Conservation (phyloP, 2,113 vertebrate genomes). For the Lethenteron camtschaticum region DNA sequence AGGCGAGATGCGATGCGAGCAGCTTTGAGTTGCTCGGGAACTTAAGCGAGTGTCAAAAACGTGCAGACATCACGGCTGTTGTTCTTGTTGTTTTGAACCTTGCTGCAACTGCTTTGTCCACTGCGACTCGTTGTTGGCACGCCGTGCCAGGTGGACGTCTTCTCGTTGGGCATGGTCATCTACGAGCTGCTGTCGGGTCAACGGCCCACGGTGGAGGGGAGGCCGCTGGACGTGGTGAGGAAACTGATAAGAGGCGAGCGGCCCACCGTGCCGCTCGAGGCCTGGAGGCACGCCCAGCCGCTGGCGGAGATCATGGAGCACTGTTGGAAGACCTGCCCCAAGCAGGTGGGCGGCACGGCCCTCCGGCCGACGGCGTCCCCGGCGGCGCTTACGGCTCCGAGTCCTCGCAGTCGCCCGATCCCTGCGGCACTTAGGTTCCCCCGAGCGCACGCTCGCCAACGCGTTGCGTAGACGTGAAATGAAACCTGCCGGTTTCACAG, state of each 20-base stretch:
- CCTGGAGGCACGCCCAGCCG: conserved; percentile 60
- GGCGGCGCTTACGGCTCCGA: not conserved
- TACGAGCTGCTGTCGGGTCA: conserved; percentile 70
- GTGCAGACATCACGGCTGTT: no score
- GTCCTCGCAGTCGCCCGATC: not conserved
- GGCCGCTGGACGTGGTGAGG: conserved; percentile 74
- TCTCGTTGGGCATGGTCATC: conserved; percentile 88
- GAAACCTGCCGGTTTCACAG: not conserved
- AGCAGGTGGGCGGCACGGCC: conserved; percentile 30
- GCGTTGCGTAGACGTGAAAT: no score
- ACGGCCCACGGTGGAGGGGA: conserved; percentile 51
- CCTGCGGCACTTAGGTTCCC: no score
- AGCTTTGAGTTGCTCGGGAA: no score
- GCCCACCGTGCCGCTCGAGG: conserved; percentile 39
- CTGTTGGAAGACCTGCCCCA: conserved; percentile 89
- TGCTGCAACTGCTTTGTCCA: not conserved
- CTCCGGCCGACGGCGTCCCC: not conserved
- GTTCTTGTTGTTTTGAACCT: not conserved
- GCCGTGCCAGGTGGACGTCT: conserved; percentile 66
- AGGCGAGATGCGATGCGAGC: not conserved
- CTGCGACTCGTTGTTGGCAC: no score
- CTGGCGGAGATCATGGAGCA: conserved; percentile 57
- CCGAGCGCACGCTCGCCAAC: no score
- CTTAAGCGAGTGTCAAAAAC: no score
- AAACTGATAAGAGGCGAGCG: conserved; percentile 72